A percentile compares a stretch with the other conserved stretches of the same genome.
phyloP scores from a whole-genome alignment of 2,888 invertebrate species.

The Cremastinae sp. region DNA sequence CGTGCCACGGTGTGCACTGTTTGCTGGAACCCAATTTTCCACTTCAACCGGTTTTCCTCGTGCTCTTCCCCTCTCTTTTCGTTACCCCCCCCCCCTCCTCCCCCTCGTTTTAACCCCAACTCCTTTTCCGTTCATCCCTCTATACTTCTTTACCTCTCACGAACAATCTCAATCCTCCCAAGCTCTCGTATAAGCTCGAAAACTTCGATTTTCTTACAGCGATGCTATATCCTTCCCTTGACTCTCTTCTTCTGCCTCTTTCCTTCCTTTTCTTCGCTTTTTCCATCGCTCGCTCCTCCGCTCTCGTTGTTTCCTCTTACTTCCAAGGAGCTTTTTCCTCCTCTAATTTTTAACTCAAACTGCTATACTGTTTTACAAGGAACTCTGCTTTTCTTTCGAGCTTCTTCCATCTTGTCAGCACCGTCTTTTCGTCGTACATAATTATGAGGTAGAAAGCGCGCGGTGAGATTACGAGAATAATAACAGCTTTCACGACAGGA shows the following conservation, averaged over 20 bases:
- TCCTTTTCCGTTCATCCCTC: slow-evolving; percentile 4
- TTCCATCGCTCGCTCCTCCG: no score
- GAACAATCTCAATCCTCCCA: slow-evolving; percentile 33
- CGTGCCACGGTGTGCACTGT: slow-evolving; percentile 52
- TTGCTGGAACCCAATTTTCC: slow-evolving; percentile 64
- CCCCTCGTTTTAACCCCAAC: no score
- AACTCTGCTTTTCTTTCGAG: background rate
- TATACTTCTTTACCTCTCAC: slow-evolving; percentile 18
- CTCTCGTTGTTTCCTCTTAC: no score
- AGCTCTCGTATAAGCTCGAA: slow-evolving; percentile 13
- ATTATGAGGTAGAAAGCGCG: background rate
- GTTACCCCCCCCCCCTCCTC: slow-evolving; percentile 8
- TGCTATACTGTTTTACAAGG: background rate
- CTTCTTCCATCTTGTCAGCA: background rate
- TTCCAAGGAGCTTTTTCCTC: background rate
- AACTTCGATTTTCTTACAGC: slow-evolving; percentile 35
- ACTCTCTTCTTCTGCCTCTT: slow-evolving; percentile 7
- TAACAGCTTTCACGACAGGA: background rate
- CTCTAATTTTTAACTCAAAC: slow-evolving; percentile 44
- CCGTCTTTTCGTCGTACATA: background rate
- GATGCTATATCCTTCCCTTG: background rate
- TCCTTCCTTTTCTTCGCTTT: background rate
- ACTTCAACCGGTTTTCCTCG: slow-evolving; percentile 46
- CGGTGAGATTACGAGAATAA: background rate
- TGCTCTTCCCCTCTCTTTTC: slow-evolving; percentile 20